phyloP scores from a whole-genome alignment of 1,140 invertebrate genomes.

The Bombus superbus region DNA sequence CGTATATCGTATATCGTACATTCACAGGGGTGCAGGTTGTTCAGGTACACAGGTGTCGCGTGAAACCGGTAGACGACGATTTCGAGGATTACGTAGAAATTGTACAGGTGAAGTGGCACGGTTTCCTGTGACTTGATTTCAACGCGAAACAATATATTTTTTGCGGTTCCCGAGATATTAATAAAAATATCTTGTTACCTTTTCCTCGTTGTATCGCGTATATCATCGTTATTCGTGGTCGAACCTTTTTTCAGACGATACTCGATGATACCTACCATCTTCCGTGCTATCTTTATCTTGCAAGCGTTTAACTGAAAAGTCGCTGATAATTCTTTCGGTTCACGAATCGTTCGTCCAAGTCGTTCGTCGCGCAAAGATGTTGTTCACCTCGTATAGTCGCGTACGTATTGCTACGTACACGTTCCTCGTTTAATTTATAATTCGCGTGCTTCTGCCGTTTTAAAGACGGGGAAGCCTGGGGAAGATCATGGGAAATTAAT shows the following conservation, averaged over 20 bases:
- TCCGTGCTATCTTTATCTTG: background rate
- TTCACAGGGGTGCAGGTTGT: conserved; percentile 2
- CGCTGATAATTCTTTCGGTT: background rate
- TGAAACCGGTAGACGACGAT: background rate
- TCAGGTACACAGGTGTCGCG: conserved; percentile 1
- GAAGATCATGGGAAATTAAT: background rate
- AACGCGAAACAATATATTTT: background rate
- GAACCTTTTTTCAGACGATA: too few relatives aligned
- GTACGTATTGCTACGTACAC: background rate
- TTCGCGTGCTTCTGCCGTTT: background rate
- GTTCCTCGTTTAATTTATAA: background rate
- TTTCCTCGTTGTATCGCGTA: too few relatives aligned
- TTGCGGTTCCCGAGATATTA: background rate
- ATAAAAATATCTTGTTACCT: background rate
- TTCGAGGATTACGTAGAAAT: background rate
- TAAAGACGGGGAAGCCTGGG: background rate
- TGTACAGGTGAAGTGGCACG: background rate
- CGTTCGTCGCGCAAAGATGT: background rate
- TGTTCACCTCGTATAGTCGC: background rate
- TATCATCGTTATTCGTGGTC: too few relatives aligned
- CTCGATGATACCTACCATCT: too few relatives aligned
- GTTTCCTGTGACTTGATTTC: background rate
- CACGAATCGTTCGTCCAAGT: background rate
- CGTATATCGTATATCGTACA: background rate
- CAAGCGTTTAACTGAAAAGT: background rate